Evolutionary conservation across 2,888 invertebrate species (phyloP), one percentile per base, ranked within the genome.

Genomic region (Ectobius pallidus): DNA sequence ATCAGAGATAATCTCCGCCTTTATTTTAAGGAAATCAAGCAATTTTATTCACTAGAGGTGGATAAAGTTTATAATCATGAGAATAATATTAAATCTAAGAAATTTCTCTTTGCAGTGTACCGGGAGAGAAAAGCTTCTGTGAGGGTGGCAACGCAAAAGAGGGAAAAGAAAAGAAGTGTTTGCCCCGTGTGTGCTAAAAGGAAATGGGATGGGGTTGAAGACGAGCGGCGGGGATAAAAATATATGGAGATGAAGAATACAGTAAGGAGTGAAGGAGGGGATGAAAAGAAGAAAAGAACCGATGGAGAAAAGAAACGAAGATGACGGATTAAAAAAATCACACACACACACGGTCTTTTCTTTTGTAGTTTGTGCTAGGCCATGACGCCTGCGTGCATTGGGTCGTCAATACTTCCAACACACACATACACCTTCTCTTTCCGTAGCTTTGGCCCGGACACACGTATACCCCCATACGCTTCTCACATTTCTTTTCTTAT

Each of bases 371-470:
- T 25, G 58, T 30, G 58, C 58, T 30, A 20, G 69, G 69, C 30
- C 69, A 69, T 32, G 69, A 69, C 72, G 72, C 72, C 44, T 72
- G 72, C 72, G 72, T 68, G 46, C 14, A 18, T 4, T 14, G n/a
- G 27, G 39, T n/a, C 72, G 72, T 72, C 72, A 72, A 72, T 72
- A 72, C 72, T 67, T 22, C 58, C 58, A 30, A 58, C 58, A 58
- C 34, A 58, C 30, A 34, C 58, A 30, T 30, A 58, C 58, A 30
- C 25, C 22, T 25, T 9, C 52, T 14, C 25, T 39, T 25, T n/a
- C n/a, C n/a, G n/a, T n/a, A n/a, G n/a, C n/a, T n/a, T n/a, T n/a
- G n/a, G n/a, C n/a, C n/a, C n/a, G n/a, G n/a, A 34, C 34, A 34
- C 34, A 34, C 11, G 34, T 11, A 34, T n/a, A n/a, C n/a, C n/a